Base-by-base conservation (phyloP, 2,888 invertebrate genomes). In the Andrena minutula region DNA sequence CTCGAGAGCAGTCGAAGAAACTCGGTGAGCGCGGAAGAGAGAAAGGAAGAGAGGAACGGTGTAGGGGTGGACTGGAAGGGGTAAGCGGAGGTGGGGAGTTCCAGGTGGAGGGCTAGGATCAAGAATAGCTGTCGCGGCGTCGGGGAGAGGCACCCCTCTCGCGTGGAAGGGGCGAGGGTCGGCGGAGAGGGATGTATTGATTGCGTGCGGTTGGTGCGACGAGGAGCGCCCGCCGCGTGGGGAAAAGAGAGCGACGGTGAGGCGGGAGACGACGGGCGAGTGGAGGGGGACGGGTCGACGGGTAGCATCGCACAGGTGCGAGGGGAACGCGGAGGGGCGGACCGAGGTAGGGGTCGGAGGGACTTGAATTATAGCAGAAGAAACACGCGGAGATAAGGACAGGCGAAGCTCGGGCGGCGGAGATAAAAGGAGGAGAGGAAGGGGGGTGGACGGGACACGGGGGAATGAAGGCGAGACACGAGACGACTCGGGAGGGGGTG, bases 171-270 rank as follows among this genome's bases (percentile, higher is more conserved):
- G 85, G 53, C 70, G 72, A 70, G 76, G 79, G 82, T 66, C 20
- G 66, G 56, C 71, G 69, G 88, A 86, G 89, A 85, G 88, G 91
- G 90, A 89, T 85, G 92, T 93, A 92, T 92, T 93, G 93, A 93
- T 92, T 93, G 92, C 91, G 90, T 89, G 88, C 83, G 85, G 91
- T 89, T 90, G 78, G 88, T 86, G 88, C 88, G 86, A 89, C 89
- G 80, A 87, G 83, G 89, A 89, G 85, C 35, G 35, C 65, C 28
- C 63, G 30, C 28, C 26, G 5, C 2, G 28, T 20, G 61, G 20
- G n/a, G 66, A 16, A 72, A 51, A 30, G 77, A 72, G 76, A 77
- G 35, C 61, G 35, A 53, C 49, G 41, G 58, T 41, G 41, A 4
- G 41, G 41, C 41, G 69, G 79, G 60, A 10, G 65, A 30, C 20